A percentile compares a stretch with the other conserved stretches of the same genome.
Conservation (phyloP, 2,888 invertebrate species). For the Desoria tigrina region DNA sequence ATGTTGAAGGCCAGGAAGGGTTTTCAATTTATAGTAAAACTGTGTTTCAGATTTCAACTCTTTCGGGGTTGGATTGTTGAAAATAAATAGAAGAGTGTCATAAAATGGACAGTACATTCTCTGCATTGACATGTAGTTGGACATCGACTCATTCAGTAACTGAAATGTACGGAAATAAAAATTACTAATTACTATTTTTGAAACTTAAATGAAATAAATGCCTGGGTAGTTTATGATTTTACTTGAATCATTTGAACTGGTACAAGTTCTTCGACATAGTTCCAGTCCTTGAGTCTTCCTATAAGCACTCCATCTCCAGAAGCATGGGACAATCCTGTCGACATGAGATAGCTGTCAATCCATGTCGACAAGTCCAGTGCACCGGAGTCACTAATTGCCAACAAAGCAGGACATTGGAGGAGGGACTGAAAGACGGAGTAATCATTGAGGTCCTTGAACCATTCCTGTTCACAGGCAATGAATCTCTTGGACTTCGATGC, state of each 20-base stretch:
- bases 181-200: too few species aligned
- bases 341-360: slow-evolving; percentile 41
- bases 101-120: slow-evolving; percentile 51
- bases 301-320: slow-evolving; percentile 40
- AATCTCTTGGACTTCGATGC: slow-evolving; percentile 27
- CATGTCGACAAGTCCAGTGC: slow-evolving; percentile 44
- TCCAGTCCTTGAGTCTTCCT: slow-evolving; percentile 45
- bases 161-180: slow-evolving; percentile 3
- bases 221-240: background rate
- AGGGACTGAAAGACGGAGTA: slow-evolving; percentile 33
- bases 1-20: slow-evolving; percentile 45
- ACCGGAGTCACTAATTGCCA: slow-evolving; percentile 44
- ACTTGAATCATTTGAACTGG: slow-evolving; percentile 45
- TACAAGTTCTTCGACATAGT: slow-evolving; percentile 42
- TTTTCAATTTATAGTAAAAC: slow-evolving; percentile 38
- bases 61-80: slow-evolving; percentile 44
- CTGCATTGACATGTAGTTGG: slow-evolving; percentile 46
- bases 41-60: slow-evolving; percentile 38
- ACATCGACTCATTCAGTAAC: slow-evolving; percentile 32
- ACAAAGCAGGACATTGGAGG: slow-evolving; percentile 45
- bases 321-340: slow-evolving; percentile 32
- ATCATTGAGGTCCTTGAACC: slow-evolving; percentile 34
- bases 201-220: slow-evolving; percentile 5
- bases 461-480: slow-evolving; percentile 39
- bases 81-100: slow-evolving; percentile 49